Percentiles rank a stretch among this genome's conserved stretches.
Evolutionary conservation across 2,797 vertebrate species (phyloP).

Genomic region (Acipenser oxyrinchus): DNA sequence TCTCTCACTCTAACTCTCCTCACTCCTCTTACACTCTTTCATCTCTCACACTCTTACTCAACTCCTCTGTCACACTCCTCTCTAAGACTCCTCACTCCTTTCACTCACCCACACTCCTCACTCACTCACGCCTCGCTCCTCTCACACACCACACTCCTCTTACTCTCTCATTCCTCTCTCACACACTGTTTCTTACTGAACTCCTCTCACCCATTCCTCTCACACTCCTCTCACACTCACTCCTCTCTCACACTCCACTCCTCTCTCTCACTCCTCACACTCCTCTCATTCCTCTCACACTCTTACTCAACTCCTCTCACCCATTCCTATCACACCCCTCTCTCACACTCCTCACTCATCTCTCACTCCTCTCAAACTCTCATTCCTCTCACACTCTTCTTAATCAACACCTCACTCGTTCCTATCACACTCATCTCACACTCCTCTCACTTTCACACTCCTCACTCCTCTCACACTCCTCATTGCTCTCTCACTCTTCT

Average conservation of each 20-base stretch:
- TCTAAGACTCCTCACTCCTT: too few species aligned
- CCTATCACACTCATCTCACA: too few species aligned
- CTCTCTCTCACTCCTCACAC: neutral
- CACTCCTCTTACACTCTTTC: too few species aligned
- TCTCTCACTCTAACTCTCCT: too few species aligned
- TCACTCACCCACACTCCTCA: too few species aligned
- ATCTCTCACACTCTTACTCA: too few species aligned
- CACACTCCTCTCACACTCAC: too few species aligned
- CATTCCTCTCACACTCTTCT: neutral
- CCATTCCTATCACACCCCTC: slow-evolving; percentile 10
- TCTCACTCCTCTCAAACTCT: neutral
- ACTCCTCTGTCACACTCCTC: too few species aligned
- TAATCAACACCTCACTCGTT: too few species aligned
- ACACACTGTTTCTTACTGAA: slow-evolving; percentile 24
- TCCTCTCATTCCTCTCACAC: neutral
- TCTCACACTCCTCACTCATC: too few species aligned
- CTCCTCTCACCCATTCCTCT: slow-evolving; percentile 50
- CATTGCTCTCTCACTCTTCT: too few species aligned
- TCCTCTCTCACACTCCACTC: too few species aligned
- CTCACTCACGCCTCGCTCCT: neutral
- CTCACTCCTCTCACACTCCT: slow-evolving; percentile 9
- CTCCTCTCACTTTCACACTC: neutral
- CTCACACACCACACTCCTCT: neutral
- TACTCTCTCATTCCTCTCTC: neutral
- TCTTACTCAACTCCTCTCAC: slow-evolving; percentile 16